phyloP scores from a whole-genome alignment of 2,888 invertebrate species.

The Dryadula phaetusa region DNA sequence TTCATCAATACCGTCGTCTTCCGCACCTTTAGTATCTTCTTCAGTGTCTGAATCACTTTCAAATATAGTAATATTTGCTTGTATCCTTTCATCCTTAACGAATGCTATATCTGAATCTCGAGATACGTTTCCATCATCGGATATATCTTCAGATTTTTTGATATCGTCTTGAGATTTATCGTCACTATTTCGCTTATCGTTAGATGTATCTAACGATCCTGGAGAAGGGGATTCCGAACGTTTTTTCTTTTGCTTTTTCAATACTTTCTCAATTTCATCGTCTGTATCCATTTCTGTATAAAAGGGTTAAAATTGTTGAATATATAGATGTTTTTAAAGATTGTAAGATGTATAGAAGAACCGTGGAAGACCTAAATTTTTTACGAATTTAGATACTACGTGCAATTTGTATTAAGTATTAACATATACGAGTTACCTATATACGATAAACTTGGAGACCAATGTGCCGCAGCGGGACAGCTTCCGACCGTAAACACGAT shows the following conservation, averaged over 20 bases:
- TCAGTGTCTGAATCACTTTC: constrained; percentile 46
- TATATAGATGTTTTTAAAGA: background rate
- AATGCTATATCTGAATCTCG: constrained; percentile 49
- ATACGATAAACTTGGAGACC: too few relatives aligned
- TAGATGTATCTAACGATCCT: constrained; percentile 11
- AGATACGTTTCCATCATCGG: constrained; percentile 28
- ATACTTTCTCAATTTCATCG: constrained; percentile 84
- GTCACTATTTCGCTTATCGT: background rate
- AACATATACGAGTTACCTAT: too few relatives aligned
- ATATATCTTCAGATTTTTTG: constrained; percentile 1
- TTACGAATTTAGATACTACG: too few relatives aligned
- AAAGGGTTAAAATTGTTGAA: background rate
- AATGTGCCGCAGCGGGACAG: too few relatives aligned
- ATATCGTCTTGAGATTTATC: background rate
- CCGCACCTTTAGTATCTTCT: constrained; percentile 37
- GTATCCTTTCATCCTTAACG: constrained; percentile 54
- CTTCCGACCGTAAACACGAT: too few relatives aligned
- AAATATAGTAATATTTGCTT: constrained; percentile 32
- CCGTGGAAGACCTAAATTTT: too few relatives aligned
- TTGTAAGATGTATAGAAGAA: background rate
- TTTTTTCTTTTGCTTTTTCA: constrained; percentile 54
- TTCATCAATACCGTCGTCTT: constrained; percentile 18
- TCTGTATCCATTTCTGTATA: constrained; percentile 76
- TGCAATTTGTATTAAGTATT: too few relatives aligned
- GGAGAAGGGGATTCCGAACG: constrained; percentile 10